Conservation (phyloP, 1,140 invertebrate genomes). For the Glomeris maerens region DNA sequence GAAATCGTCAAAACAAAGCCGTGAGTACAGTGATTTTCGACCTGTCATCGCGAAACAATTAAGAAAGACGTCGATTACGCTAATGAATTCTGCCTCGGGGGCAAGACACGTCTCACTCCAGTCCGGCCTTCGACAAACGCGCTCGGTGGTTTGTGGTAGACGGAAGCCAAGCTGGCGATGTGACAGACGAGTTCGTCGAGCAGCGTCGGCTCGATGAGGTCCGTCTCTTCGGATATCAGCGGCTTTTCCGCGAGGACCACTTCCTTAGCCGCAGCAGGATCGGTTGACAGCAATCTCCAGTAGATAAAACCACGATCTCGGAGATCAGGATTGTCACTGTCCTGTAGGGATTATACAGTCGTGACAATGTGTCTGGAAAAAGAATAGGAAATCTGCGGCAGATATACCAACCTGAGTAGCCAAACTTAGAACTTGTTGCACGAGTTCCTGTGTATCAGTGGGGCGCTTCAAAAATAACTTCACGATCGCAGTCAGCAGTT, state of each 20-base stretch:
- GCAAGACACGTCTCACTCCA: conserved; percentile 27
- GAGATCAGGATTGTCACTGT: conserved; percentile 98
- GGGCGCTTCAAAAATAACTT: conserved; percentile 97
- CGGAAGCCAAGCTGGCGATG: conserved; percentile 93
- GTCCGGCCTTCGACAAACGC: conserved; percentile 85
- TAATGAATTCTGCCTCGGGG: conserved; percentile 22
- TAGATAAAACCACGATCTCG: conserved; percentile 99
- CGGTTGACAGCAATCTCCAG: conserved; percentile 95
- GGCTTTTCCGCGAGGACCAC: conserved; percentile 99
- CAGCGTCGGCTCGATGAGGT: conserved; percentile 91
- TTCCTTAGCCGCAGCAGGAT: conserved; percentile 96
- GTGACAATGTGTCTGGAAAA: conserved; percentile 6
- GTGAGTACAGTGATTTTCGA: too few species aligned
- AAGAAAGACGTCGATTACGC: conserved; percentile 3
- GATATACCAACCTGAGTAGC: conserved; percentile 54
- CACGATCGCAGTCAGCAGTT: conserved; percentile 92
- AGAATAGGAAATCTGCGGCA: conserved; percentile 4
- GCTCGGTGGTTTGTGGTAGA: conserved; percentile 98
- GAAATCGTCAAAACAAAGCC: not conserved
- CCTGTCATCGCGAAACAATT: conserved; percentile 4
- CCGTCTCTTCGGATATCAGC: conserved; percentile 97
- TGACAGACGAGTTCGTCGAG: conserved; percentile 98
- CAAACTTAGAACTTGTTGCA: conserved; percentile 80
- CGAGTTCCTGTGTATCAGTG: conserved; percentile 94
- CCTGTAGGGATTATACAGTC: too few species aligned